Percentiles rank a stretch among this genome's conserved stretches.
phyloP scores from a whole-genome alignment of 1,140 invertebrate genomes.

The Drosophila punjabiensis region DNA sequence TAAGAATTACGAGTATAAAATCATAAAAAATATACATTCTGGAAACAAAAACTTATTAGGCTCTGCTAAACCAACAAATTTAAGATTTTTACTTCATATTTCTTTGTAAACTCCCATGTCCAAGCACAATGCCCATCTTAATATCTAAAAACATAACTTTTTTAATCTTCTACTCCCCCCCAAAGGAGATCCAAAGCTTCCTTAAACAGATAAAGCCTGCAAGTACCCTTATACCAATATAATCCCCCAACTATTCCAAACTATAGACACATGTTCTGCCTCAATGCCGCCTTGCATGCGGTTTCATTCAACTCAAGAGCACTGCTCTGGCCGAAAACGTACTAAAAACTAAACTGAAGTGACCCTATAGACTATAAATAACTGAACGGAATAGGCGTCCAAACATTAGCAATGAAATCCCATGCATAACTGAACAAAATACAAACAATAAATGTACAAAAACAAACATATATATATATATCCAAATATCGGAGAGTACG shows the following conservation, averaged over 20 bases:
- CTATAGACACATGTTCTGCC: constrained; percentile 27
- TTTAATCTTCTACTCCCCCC: too few relatives aligned
- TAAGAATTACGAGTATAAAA: background rate
- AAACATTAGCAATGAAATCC: constrained; percentile 64
- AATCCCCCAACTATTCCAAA: background rate
- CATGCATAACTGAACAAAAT: constrained; percentile 48
- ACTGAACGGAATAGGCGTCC: constrained; percentile 46
- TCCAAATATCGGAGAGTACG: constrained; percentile 38
- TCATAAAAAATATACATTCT: background rate
- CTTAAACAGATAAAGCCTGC: background rate
- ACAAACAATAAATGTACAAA: constrained; percentile 34
- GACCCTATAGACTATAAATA: constrained; percentile 65
- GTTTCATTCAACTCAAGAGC: constrained; percentile 71
- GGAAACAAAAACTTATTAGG: too few relatives aligned
- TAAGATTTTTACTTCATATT: background rate
- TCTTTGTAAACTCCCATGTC: background rate
- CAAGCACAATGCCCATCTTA: background rate
- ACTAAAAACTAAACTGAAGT: constrained; percentile 49
- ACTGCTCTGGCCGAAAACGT: constrained; percentile 35
- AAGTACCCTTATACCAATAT: too few relatives aligned
- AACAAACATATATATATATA: constrained; percentile 2
- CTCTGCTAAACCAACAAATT: background rate
- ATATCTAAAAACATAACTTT: background rate
- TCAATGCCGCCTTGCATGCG: constrained; percentile 63
- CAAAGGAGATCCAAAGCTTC: background rate